These are phyloP conservation scores for Gobio gobio DNA, from an alignment of 2,113 vertebrate genomes.

Conservation along the genomic window DNA sequence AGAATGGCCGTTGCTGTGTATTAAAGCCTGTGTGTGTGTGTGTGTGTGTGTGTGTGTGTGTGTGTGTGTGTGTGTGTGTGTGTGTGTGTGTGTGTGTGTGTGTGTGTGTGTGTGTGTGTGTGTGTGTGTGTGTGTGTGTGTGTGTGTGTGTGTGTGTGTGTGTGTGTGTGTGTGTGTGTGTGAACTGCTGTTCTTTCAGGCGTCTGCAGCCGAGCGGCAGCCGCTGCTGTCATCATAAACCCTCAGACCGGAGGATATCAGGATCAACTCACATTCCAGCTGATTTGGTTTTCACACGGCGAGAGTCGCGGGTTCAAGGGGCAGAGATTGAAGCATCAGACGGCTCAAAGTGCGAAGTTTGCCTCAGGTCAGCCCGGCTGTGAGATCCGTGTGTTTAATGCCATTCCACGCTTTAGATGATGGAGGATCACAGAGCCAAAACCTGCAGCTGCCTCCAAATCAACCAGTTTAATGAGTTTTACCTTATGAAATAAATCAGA, in stretches of 20 bases:
- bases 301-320: neutral
- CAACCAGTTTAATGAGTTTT: neutral
- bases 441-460: neutral
- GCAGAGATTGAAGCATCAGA: neutral
- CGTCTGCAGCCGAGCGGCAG: neutral
- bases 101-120: no score
- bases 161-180: no score
- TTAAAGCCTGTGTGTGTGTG: neutral
- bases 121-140: no score
- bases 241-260: neutral
- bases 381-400: neutral
- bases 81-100: no score
- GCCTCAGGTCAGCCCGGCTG: neutral
- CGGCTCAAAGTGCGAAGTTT: slow-evolving; percentile 3
- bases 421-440: neutral
- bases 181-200: neutral
- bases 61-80: no score
- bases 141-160: no score
- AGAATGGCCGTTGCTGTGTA: no score
- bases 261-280: neutral
- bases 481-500: neutral
- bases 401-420: neutral
- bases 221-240: slow-evolving; percentile 15
- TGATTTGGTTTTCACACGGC: neutral
- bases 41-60: no score